phyloP scores from a whole-genome alignment of 2,888 invertebrate genomes.

The Thymelicus acteon region DNA sequence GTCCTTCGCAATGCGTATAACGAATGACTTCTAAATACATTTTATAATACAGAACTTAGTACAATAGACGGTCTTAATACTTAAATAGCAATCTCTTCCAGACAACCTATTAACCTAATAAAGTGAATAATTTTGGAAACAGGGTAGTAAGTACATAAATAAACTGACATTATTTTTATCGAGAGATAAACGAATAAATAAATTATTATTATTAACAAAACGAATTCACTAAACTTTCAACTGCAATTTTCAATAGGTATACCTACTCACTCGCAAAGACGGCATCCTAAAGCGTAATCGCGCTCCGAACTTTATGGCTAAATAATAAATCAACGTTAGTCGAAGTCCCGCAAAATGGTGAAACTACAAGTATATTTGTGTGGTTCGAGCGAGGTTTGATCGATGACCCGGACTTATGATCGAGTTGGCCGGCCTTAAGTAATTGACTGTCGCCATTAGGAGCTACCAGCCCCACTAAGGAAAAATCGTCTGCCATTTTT shows the following conservation, averaged over 20 bases:
- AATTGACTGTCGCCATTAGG: slow-evolving; percentile 82
- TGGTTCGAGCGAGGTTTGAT: slow-evolving; percentile 62
- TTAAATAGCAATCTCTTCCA: too few relatives aligned
- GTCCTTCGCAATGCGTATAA: too few relatives aligned
- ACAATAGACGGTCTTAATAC: too few relatives aligned
- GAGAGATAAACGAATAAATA: too few relatives aligned
- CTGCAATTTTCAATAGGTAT: neutral
- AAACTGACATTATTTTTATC: too few relatives aligned
- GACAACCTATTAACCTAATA: too few relatives aligned
- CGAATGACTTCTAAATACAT: too few relatives aligned
- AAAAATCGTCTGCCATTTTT: slow-evolving; percentile 5
- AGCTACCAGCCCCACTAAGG: slow-evolving; percentile 38
- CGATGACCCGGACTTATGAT: slow-evolving; percentile 81
- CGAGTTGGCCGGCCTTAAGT: slow-evolving; percentile 78
- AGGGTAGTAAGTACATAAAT: too few relatives aligned
- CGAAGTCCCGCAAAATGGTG: slow-evolving; percentile 47
- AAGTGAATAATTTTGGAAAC: too few relatives aligned
- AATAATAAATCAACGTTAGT: slow-evolving; percentile 50
- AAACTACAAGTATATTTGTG: slow-evolving; percentile 48
- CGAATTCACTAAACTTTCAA: neutral
- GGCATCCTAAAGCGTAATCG: slow-evolving; percentile 28
- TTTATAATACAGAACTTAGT: too few relatives aligned
- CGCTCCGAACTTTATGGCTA: slow-evolving; percentile 41
- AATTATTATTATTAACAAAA: too few relatives aligned
- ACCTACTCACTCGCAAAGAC: neutral